Conservation (phyloP, 2,113 vertebrate genomes). For the Forbesichthys papilliferus region DNA sequence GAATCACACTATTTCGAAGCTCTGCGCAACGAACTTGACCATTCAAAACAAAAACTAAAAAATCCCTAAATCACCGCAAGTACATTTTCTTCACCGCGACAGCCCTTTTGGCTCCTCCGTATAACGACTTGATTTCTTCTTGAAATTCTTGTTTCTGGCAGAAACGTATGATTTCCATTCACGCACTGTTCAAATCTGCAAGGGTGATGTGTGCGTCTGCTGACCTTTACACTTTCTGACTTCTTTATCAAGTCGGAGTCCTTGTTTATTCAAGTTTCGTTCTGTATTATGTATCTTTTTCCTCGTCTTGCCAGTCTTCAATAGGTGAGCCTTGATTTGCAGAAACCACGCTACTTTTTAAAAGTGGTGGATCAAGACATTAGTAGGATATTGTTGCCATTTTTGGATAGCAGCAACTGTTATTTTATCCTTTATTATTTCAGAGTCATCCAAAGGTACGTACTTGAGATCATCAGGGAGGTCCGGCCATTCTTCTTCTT, state of each 20-base stretch:
- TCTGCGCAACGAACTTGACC: no score
- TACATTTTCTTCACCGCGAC: no score
- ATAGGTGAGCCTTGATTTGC: not conserved
- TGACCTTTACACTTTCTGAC: not conserved
- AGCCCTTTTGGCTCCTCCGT: no score
- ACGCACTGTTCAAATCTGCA: not conserved
- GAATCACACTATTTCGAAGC: no score
- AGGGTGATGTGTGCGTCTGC: not conserved
- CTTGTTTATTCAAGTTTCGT: not conserved
- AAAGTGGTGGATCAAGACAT: not conserved
- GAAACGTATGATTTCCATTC: not conserved
- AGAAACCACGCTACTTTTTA: not conserved
- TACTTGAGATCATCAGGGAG: no score
- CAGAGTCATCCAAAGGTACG: not conserved
- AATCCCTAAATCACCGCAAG: no score
- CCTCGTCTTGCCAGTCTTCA: not conserved
- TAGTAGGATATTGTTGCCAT: not conserved
- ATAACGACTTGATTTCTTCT: no score
- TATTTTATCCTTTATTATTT: not conserved
- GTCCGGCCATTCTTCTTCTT: not conserved
- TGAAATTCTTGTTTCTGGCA: not conserved
- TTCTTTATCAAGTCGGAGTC: not conserved
- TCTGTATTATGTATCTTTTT: not conserved
- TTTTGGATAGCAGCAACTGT: not conserved
- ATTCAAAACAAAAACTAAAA: no score